These are phyloP conservation scores for Columba guinea DNA, from an alignment of 2,797 vertebrate species.

Conservation along the genomic window DNA sequence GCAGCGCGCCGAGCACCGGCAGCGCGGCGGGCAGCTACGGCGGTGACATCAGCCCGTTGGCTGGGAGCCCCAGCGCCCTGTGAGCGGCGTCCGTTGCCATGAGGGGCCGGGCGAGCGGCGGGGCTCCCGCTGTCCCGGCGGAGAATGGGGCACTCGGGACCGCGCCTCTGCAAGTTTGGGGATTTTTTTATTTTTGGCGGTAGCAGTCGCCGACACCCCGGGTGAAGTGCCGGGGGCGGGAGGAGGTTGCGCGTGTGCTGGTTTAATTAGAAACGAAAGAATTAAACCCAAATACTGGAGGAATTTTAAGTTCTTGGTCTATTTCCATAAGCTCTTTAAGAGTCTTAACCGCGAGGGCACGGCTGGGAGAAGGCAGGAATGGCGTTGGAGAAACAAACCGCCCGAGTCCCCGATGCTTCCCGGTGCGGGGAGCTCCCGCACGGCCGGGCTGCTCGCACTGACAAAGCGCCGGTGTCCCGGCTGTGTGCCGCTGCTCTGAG, in stretches of 20 bases:
- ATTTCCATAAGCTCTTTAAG: neutral
- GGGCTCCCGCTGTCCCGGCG: fast-evolving
- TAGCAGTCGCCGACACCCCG: too few species aligned
- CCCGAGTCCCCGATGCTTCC: too few species aligned
- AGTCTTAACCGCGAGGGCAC: neutral
- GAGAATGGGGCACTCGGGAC: neutral
- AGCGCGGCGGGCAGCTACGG: neutral
- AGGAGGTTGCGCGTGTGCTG: neutral
- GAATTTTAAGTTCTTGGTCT: neutral
- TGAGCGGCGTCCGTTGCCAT: neutral
- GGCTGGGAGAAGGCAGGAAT: neutral
- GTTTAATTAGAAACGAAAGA: neutral
- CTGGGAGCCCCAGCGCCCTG: too few species aligned
- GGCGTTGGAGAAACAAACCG: too few species aligned
- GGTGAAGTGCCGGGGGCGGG: neutral
- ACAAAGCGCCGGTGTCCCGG: too few species aligned
- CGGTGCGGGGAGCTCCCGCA: too few species aligned
- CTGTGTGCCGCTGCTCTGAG: too few species aligned
- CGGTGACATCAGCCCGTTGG: neutral
- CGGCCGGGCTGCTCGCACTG: too few species aligned
- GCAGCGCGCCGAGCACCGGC: neutral
- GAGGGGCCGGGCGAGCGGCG: neutral
- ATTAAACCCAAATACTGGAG: neutral
- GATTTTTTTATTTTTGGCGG: neutral
- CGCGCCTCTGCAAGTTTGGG: neutral